Conservation (phyloP, 2,797 vertebrate genomes). For the Dermochelys coriacea region DNA sequence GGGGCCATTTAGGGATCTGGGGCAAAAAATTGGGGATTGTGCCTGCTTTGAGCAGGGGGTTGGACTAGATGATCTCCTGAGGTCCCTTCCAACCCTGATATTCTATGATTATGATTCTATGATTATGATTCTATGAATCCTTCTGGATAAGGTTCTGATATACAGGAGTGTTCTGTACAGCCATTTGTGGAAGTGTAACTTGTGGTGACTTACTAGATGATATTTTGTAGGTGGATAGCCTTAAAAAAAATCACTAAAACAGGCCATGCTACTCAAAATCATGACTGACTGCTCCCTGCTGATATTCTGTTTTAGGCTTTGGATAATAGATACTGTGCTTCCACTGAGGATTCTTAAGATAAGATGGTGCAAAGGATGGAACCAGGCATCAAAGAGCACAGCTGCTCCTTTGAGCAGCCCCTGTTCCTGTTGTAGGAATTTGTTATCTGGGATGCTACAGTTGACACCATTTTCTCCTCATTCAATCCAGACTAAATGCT, state of each 20-base stretch:
- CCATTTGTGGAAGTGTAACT: background rate
- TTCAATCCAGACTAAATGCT: background rate
- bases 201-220: constrained; percentile 34
- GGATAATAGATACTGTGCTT: constrained; percentile 1
- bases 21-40: no score
- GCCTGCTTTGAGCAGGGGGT: no score
- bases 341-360: background rate
- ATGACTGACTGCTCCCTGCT: background rate
- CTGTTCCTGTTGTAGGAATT: background rate
- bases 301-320: constrained; percentile 24
- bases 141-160: rapidly evolving
- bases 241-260: constrained; percentile 50
- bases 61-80: no score
- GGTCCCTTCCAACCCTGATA: no score
- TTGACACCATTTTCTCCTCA: background rate
- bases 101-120: no score
- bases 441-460: background rate
- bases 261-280: background rate
- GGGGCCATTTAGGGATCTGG: no score
- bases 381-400: background rate
- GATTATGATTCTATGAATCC: no score
- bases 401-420: background rate
- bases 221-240: constrained; percentile 51
- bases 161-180: constrained; percentile 32
- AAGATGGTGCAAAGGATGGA: background rate